Evolutionary conservation across 2,113 vertebrate genomes (phyloP).

Genomic region (Pelobates fuscus): DNA sequence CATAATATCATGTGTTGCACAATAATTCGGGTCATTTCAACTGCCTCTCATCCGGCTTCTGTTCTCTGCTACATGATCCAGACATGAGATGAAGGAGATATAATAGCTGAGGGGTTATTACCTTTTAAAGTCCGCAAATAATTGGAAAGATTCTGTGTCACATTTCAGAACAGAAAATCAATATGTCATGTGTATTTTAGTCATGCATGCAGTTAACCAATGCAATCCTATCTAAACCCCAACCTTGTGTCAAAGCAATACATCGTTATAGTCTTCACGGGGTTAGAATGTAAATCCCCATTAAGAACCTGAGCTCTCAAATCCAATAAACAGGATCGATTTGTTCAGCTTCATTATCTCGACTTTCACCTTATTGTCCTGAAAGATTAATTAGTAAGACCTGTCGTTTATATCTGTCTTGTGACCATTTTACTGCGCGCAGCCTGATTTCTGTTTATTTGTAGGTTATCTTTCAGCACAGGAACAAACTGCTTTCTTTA

Average conservation of each 20-base stretch:
- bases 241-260: neutral
- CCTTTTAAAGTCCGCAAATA: neutral
- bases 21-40: neutral
- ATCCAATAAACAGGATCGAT: neutral
- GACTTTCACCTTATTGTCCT: neutral
- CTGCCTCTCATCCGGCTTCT: neutral
- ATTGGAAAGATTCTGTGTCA: neutral
- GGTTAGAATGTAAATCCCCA: neutral
- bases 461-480: no score
- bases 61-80: neutral
- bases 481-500: no score
- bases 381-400: no score
- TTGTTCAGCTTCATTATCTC: neutral
- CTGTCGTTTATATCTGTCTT: no score
- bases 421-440: no score
- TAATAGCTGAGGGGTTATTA: conserved; percentile 29
- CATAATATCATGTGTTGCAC: neutral
- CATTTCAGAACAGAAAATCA: neutral
- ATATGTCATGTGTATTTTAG: neutral
- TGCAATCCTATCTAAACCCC: neutral
- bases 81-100: conserved; percentile 11
- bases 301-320: neutral
- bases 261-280: neutral
- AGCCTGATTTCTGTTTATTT: no score
- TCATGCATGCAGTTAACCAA: neutral